Base-by-base conservation (phyloP, 2,888 invertebrate species). In the Pachycephus smyrnensis region DNA sequence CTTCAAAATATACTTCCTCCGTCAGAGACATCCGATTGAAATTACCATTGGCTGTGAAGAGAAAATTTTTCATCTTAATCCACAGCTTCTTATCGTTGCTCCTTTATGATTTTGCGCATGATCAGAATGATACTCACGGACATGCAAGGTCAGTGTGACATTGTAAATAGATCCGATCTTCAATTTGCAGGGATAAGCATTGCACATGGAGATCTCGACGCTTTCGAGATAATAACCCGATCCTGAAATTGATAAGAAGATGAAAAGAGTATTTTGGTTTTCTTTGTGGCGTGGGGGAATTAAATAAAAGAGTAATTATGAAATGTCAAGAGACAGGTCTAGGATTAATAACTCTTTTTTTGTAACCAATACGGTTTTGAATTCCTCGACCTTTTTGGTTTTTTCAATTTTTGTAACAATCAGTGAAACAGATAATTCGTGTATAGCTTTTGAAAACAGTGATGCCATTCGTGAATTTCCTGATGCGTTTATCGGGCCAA, bases 151-250 rank as follows among this genome's bases (percentile, higher is more conserved):
- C 4, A 55, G 15, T 71, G 78, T 78, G 1, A 78, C 73, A 37
- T 71, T 71, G n/a, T 69, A 74, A n/a, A 68, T 55, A 6, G 75
- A 75, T 32, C 78, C 78, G 15, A 78, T 78, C 15, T 3, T 30
- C 3, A 78, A 55, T 15, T 0, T 68, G 31, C 78, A 78, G 11
- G 78, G 78, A 71, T 78, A 73, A 4, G 11, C 12, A 23, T 15
- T 2, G 75, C 78, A 78, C 1, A 11, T 75, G 12, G 75, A 68
- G 4, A 78, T 69, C 2, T 78, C 35, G 55, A 78, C 74, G 55
- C 55, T 76, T 35, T 75, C 9, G 40, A 78, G 32, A 12, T 75
- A 69, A 55, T 55, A 75, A 9, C 30, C 15, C 3, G 78, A 78
- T 15, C 78, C 78, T 78, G 75, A 23, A 15, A 31, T n/a, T 2